Conservation (phyloP, 2,113 vertebrate genomes). For the Tonatia bakeri region DNA sequence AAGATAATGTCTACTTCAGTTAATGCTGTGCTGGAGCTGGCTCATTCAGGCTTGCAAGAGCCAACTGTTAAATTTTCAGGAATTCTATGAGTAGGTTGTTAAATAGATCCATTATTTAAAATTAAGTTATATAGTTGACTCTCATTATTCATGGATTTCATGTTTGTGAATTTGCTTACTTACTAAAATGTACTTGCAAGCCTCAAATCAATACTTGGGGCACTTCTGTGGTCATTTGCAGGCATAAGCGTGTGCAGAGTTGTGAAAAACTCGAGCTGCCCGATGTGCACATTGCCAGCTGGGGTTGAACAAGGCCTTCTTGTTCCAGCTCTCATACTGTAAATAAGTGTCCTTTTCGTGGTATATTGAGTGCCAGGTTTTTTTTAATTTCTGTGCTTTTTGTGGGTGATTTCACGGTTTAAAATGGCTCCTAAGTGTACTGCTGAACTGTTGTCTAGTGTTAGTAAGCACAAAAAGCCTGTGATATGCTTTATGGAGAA, state of each 20-base stretch:
- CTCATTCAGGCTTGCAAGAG: conserved; percentile 5
- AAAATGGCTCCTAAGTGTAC: conserved; percentile 18
- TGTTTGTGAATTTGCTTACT: conserved; percentile 19
- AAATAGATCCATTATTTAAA: background rate
- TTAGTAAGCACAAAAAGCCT: conserved; percentile 16
- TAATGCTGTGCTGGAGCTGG: background rate
- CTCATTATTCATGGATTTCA: background rate
- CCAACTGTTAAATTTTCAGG: background rate
- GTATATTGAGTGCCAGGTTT: conserved; percentile 32
- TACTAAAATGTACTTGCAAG: conserved; percentile 10
- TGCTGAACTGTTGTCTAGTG: background rate
- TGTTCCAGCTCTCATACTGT: conserved; percentile 29
- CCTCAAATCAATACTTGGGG: background rate
- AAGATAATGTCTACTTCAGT: conserved; percentile 21
- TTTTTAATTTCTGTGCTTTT: conserved; percentile 39
- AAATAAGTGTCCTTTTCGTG: conserved; percentile 38
- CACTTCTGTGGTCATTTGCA: background rate
- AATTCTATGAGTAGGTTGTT: background rate
- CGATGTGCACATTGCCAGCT: background rate
- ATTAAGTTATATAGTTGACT: background rate
- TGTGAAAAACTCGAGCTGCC: conserved; percentile 34
- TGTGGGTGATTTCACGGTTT: conserved; percentile 36
- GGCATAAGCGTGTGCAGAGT: background rate
- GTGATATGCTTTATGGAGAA: conserved; percentile 29
- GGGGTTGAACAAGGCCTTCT: conserved; percentile 41